phyloP scores from a whole-genome alignment of 2,113 vertebrate genomes.

The Nothocercus nigrocapillus region DNA sequence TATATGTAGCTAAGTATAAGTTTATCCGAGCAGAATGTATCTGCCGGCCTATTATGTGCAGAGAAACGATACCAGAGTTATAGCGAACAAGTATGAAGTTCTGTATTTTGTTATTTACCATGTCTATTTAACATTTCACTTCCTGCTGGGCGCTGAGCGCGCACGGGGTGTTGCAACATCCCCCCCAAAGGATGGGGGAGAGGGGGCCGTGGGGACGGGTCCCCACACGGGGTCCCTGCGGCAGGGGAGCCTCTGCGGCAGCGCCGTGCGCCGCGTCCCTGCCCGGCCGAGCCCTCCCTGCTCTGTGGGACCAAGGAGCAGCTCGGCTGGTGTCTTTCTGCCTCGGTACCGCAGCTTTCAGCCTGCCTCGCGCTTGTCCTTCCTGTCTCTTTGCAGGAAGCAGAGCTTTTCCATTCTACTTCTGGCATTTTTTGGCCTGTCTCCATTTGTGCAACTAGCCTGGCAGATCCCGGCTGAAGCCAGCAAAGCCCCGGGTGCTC shows the following conservation, averaged over 20 bases:
- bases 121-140: background rate
- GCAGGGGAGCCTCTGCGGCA: too few species aligned
- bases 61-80: fast-evolving
- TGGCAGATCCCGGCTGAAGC: too few species aligned
- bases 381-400: background rate
- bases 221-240: too few species aligned
- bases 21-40: background rate
- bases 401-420: background rate
- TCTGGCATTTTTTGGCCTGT: background rate
- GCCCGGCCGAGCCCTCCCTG: too few species aligned
- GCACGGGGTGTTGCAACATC: too few species aligned
- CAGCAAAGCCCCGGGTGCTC: too few species aligned
- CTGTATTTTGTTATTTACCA: fast-evolving
- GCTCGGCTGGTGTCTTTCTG: background rate
- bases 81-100: background rate
- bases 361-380: background rate
- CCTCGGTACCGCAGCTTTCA: fast-evolving
- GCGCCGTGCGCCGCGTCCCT: too few species aligned
- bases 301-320: too few species aligned
- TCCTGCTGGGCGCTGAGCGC: background rate
- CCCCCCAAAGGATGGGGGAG: too few species aligned
- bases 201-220: background rate
- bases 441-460: background rate
- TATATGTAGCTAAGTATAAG: background rate
- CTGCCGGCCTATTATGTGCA: background rate